phyloP scores from a whole-genome alignment of 1,140 invertebrate species.

The Geopemphigus sp. region DNA sequence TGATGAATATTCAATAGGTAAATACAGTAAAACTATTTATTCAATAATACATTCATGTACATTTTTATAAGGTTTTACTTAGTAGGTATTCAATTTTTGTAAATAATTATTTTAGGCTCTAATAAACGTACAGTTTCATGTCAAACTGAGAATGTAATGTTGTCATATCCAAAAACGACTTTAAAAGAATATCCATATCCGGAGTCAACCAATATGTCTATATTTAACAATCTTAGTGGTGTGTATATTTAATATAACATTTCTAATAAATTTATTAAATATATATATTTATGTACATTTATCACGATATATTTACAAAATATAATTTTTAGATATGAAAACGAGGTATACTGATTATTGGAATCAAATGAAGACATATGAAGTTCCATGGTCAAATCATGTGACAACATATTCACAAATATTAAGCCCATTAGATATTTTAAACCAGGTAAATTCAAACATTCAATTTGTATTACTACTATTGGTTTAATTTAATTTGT shows the following conservation, averaged over 20 bases:
- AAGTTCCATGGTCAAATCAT: not conserved
- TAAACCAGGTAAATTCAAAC: slow-evolving; percentile 15
- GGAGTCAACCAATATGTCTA: not conserved
- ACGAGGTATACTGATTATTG: slow-evolving; percentile 22
- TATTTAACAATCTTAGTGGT: slow-evolving; percentile 28
- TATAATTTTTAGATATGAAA: not conserved
- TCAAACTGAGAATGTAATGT: slow-evolving; percentile 30
- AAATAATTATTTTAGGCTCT: not conserved
- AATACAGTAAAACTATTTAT: not conserved
- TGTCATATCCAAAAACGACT: not conserved
- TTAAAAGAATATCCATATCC: not conserved
- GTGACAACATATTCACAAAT: not conserved
- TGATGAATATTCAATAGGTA: slow-evolving; percentile 13
- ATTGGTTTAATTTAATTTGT: not conserved
- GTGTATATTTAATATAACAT: not conserved
- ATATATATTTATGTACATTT: too few species aligned
- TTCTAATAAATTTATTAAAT: too few species aligned
- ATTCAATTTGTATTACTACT: not conserved
- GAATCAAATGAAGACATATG: not conserved
- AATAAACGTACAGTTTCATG: slow-evolving; percentile 40
- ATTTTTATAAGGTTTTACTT: too few species aligned
- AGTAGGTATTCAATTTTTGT: not conserved
- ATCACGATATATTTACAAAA: not conserved
- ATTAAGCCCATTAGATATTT: not conserved
- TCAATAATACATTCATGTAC: not conserved